Base-by-base conservation (phyloP, 2,797 vertebrate genomes). In the Microchirus variegatus region DNA sequence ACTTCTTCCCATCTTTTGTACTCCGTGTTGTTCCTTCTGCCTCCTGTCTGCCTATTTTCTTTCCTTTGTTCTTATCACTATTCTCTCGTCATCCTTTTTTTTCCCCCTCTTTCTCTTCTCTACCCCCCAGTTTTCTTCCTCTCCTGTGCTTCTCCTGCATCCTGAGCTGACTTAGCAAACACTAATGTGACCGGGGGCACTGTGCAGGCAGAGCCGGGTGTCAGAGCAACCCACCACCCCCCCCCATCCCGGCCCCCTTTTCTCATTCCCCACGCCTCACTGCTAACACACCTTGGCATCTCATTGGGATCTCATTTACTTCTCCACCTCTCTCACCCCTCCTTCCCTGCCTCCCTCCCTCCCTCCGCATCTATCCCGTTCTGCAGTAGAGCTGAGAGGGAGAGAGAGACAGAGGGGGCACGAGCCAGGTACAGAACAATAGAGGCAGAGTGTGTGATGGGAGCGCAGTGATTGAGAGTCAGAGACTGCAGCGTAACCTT, bases 261-360 rank as follows among this genome's bases (percentile, higher is more conserved):
- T 82, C 83, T 91, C 84, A 80, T 85, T 86, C 78, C 81, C 70
- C 44, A 18, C 79, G 53, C 76, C 80, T 92, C 90, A 92, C 53
- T 44, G 44, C 84, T 93, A 93, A 93, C 87, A 58, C 88, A 90
- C 91, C 90, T 87, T 92, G 91, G 90, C 92, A 91, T 92, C 90
- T 93, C 91, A 92, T 93, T 73, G 86, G 81, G 85, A 84, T 90
- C 86, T 92, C 88, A 88, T 93, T 91, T 92, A 87, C 86, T 87
- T 72, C 82, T 69, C 70, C 59, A 42, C 31, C 56, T 40, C 63
- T 46, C 50, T 63, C 41, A 48, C 46, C 19, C 45, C 8, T 17
- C 38, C 62, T 7, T 35, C 51, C 14, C 15, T 36, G 62, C 14
- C 26, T 19, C 40, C 49, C 46, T 38, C n/a, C 47, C 9, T 18